Conservation (phyloP, 2,797 vertebrate species). For the Champsocephalus esox region DNA sequence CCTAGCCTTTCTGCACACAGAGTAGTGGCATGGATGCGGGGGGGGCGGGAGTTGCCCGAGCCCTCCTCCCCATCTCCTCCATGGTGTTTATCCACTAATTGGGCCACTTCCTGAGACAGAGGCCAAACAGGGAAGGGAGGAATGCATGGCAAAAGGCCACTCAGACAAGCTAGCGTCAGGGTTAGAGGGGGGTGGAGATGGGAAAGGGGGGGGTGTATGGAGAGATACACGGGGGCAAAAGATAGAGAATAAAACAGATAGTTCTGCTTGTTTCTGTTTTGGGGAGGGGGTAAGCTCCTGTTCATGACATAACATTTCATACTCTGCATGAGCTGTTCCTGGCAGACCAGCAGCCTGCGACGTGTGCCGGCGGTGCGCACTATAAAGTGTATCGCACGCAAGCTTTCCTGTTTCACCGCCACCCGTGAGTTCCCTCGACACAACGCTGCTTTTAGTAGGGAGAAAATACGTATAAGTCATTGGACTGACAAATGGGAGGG, state of each 20-base stretch:
- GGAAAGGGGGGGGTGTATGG: slow-evolving; percentile 21
- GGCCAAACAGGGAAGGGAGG: slow-evolving; percentile 85
- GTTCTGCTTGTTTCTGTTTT: slow-evolving; percentile 28
- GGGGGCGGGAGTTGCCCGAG: slow-evolving; percentile 65
- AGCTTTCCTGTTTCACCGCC: slow-evolving; percentile 26
- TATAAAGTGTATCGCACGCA: slow-evolving; percentile 14
- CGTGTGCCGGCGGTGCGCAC: slow-evolving; percentile 2
- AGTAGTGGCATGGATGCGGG: slow-evolving; percentile 40
- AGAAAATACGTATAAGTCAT: slow-evolving; percentile 59
- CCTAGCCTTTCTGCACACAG: slow-evolving; percentile 11
- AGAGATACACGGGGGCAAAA: slow-evolving; percentile 54
- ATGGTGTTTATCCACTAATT: slow-evolving; percentile 90
- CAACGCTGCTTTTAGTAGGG: slow-evolving; percentile 35
- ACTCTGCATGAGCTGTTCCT: slow-evolving; percentile 32
- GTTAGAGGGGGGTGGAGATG: slow-evolving; percentile 40
- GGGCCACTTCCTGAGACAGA: slow-evolving; percentile 91
- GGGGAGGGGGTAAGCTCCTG: slow-evolving; percentile 10
- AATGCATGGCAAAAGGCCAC: slow-evolving; percentile 86
- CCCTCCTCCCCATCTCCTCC: slow-evolving; percentile 80
- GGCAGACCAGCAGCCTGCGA: slow-evolving; percentile 18
- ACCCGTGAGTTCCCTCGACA: slow-evolving; percentile 21
- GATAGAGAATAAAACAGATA: slow-evolving; percentile 59
- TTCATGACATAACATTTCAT: slow-evolving; percentile 57
- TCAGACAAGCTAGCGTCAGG: slow-evolving; percentile 82
- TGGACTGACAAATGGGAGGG: slow-evolving; percentile 66